A percentile compares a stretch with the other conserved stretches of the same genome.
Evolutionary conservation across 2,797 vertebrate species (phyloP).

Genomic region (Tapirus indicus): DNA sequence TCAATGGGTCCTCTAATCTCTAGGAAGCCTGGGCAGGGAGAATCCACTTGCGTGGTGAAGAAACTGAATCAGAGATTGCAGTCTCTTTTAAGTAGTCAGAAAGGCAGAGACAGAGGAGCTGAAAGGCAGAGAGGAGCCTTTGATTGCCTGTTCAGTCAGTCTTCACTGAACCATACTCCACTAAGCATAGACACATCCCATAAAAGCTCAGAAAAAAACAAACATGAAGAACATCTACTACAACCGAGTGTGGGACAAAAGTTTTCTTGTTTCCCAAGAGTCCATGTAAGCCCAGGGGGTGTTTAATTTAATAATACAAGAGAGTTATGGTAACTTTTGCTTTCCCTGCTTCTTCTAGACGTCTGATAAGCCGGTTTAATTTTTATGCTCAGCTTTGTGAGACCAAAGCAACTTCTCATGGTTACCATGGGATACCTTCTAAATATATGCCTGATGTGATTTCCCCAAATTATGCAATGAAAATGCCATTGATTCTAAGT

Average conservation of each 20-base stretch:
- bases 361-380: conserved; percentile 72
- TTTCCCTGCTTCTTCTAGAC: conserved; percentile 55
- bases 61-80: not conserved
- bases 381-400: conserved; percentile 64
- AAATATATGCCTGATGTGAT: conserved; percentile 68
- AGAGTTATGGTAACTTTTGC: conserved; percentile 76
- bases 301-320: conserved; percentile 65
- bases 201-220: not conserved
- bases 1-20: not conserved
- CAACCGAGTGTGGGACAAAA: conserved; percentile 33
- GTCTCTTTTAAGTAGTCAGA: not conserved
- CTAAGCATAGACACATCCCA: not conserved
- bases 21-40: not conserved
- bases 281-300: not conserved
- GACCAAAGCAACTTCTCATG: conserved; percentile 49
- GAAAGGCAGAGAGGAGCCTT: not conserved
- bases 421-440: conserved; percentile 75
- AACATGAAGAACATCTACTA: not conserved
- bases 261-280: conserved; percentile 50
- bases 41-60: not conserved
- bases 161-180: not conserved
- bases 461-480: not conserved
- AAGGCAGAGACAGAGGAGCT: not conserved
- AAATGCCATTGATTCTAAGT: conserved; percentile 50
- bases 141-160: not conserved